Evolutionary conservation across 2,888 invertebrate genomes (phyloP), one percentile per base, ranked within the genome.

Genomic region (Troides oblongomaculatus): DNA sequence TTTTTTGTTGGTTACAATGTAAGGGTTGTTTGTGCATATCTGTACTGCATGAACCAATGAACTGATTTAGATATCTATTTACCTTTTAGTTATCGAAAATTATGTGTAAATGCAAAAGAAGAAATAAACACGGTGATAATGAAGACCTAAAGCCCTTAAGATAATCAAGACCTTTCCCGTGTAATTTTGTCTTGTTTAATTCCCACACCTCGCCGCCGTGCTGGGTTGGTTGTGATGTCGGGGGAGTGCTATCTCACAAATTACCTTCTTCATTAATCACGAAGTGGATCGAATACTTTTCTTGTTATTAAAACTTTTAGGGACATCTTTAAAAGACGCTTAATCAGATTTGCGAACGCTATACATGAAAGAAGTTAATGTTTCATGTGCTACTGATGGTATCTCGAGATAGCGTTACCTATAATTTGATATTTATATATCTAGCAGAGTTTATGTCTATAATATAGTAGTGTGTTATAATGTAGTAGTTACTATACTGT

Each of bases 241-340:
- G 50, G 66, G 66, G 61, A 56, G 30, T 53, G 14, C 50, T 65
- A 36, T 23, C 39, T 50, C 59, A 63, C 70, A 70, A 62, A 66
- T 62, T 66, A 62, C 70, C 59, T 43, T 50, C 58, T 53, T 62
- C 66, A 63, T 70, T 66, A 63, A 70, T 70, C 66, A 66, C 39
- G 43, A 50, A 23, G 18, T 56, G 30, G 56, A 36, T 36, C 39
- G 53, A 30, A 39, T 30, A 64, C 25, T 57, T 63, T 62, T 39
- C 64, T 64, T 56, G 64, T 56, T 56, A 56, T 21, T 39, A 21
- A 64, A 64, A 36, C 17, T 56, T 64, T 56, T 12, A 56, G 64
- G 14, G n/a, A 56, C 39, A 56, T 64, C 30, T 39, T 64, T 53
- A 56, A 36, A 21, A 56, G 12, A 39, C 12, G 21, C 30, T 17